Conservation (phyloP, 2,797 vertebrate genomes). For the Chaetophractus vellerosus region DNA sequence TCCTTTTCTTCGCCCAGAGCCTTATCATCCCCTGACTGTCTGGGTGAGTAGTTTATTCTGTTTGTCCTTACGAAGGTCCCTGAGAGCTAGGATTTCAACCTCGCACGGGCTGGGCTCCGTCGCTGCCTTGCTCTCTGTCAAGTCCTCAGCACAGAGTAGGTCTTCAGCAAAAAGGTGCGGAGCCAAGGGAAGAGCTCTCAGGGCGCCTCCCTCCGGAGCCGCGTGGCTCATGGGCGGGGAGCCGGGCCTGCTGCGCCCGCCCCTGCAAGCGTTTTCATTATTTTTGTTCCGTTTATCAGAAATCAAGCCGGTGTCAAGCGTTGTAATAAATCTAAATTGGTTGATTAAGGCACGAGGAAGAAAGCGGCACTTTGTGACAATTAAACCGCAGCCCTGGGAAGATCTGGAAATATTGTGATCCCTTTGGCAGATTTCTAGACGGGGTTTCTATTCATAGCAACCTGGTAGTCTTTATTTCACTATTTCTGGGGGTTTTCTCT, state of each 20-base stretch:
- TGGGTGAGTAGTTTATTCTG: no score
- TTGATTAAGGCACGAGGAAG: background rate
- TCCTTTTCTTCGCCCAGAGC: background rate
- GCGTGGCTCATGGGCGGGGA: rapidly evolving
- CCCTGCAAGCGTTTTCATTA: rapidly evolving
- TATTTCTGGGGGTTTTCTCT: conserved; percentile 28
- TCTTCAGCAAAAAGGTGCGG: background rate
- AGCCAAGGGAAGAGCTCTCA: rapidly evolving
- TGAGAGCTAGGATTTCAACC: background rate
- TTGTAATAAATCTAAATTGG: background rate
- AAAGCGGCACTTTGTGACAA: background rate
- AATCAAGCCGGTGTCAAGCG: background rate
- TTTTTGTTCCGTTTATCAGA: conserved; percentile 46
- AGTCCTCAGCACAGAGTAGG: background rate
- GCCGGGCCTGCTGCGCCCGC: rapidly evolving
- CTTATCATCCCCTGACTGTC: no score
- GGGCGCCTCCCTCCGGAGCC: background rate
- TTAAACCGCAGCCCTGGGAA: background rate
- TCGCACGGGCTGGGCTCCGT: rapidly evolving
- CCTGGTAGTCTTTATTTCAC: background rate
- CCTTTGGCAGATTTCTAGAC: background rate
- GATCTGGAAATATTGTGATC: background rate
- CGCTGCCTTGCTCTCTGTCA: background rate
- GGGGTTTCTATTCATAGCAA: background rate
- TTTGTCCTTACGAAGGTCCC: background rate